phyloP scores from a whole-genome alignment of 2,888 invertebrate species.

The Aspidiotus destructor region DNA sequence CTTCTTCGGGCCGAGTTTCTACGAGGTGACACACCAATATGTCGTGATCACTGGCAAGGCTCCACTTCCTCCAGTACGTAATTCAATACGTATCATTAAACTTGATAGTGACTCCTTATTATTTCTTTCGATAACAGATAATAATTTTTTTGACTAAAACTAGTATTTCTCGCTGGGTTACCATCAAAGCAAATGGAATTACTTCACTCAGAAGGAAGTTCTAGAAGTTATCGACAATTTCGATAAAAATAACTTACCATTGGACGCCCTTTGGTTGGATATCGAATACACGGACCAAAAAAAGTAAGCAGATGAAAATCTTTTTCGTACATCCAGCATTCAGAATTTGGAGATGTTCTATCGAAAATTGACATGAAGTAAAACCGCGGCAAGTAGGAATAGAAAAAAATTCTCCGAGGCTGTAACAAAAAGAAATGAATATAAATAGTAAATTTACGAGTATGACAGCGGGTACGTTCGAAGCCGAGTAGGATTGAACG shows the following conservation, averaged over 20 bases:
- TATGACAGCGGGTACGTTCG: too few species aligned
- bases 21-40: conserved; percentile 81
- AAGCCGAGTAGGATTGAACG: too few species aligned
- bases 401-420: too few species aligned
- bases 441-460: too few species aligned
- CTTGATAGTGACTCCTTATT: too few species aligned
- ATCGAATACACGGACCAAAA: conserved; percentile 97
- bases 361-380: too few species aligned
- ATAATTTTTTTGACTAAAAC: too few species aligned
- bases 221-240: conserved; percentile 70
- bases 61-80: conserved; percentile 64
- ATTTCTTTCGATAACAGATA: too few species aligned
- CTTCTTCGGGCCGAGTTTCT: conserved; percentile 76
- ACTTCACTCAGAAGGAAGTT: conserved; percentile 86
- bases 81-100: background rate
- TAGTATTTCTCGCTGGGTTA: conserved; percentile 70
- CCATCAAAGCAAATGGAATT: conserved; percentile 98
- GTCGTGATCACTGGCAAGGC: conserved; percentile 76
- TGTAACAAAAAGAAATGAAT: too few species aligned
- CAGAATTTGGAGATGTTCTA: too few species aligned
- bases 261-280: conserved; percentile 96
- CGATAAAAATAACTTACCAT: conserved; percentile 83
- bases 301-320: conserved; percentile 41
- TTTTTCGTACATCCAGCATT: too few species aligned
- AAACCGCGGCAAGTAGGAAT: too few species aligned